Evolutionary conservation across 2,888 invertebrate species (phyloP), one percentile per base, ranked within the genome.

Genomic region (Dolichomitus sp.): DNA sequence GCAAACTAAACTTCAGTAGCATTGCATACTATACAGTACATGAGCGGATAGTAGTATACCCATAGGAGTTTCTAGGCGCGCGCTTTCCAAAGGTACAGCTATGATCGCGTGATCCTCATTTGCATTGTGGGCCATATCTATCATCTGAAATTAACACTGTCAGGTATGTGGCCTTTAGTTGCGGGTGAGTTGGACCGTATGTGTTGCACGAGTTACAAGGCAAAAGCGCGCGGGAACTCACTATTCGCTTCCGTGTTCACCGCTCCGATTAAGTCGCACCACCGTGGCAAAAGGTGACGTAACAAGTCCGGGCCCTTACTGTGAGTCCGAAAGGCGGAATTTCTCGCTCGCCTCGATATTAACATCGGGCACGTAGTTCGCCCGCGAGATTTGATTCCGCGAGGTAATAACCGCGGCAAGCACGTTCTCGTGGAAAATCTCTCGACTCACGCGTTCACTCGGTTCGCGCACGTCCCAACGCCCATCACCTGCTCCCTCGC

Each of bases 81-180:
- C 59, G 54, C 54, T 27, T 27, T 54, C 12, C 54, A 27, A 27
- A 54, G 54, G 27, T 7, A 37, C 7, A 74, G 42, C 65, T 59
- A 77, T 54, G 86, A 89, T 92, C 91, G 92, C 91, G 92, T 91
- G 92, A 88, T 88, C 85, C 87, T 90, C 89, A 90, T 91, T 92
- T 91, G 88, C 91, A 91, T 88, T 87, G 89, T 86, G 77, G 84
- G 80, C 42, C 83, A 84, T 91, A 92, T 92, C 91, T 92, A 90
- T 92, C 90, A 92, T 92, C 91, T 90, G 90, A 91, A 92, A 92
- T 92, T 91, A 92, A 92, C 92, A 91, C 91, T 90, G 91, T 91
- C 90, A 88, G 88, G 87, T 86, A 85, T 52, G n/a, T 86, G 30
- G 37, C 17, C 14, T 37, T 27, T 52, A 33, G 17, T 42, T 37